A percentile compares a stretch with the other conserved stretches of the same genome.
Evolutionary conservation across 2,888 invertebrate genomes (phyloP).

Genomic region (Idaea dimidiata): DNA sequence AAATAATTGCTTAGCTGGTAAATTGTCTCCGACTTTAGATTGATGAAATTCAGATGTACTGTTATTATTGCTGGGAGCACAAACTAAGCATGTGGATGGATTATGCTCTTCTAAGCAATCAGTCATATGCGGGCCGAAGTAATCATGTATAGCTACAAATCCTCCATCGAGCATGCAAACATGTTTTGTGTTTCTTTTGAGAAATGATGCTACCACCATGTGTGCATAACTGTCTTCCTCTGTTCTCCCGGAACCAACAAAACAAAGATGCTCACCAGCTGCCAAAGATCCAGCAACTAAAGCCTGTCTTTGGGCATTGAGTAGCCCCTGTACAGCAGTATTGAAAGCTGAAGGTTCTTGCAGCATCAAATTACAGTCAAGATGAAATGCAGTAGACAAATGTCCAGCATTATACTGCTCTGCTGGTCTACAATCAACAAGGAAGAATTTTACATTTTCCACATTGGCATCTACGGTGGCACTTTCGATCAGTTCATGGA

Average conservation of each 20-base stretch:
- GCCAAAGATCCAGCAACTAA: constrained; percentile 92
- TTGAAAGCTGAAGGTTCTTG: constrained; percentile 97
- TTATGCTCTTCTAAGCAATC: constrained; percentile 93
- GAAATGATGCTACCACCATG: constrained; percentile 98
- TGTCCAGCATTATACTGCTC: constrained; percentile 99
- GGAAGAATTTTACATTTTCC: constrained; percentile 91
- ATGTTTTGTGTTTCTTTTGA: constrained; percentile 95
- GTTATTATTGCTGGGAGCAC: constrained; percentile 80
- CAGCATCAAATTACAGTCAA: constrained; percentile 98
- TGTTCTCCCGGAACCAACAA: constrained; percentile 95
- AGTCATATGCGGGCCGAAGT: constrained; percentile 89
- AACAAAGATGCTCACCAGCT: constrained; percentile 93
- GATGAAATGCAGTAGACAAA: constrained; percentile 97
- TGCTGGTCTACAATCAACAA: constrained; percentile 97
- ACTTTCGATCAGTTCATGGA: constrained; percentile 94
- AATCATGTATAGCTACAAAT: constrained; percentile 91
- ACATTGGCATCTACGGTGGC: constrained; percentile 83
- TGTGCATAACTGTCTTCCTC: constrained; percentile 98
- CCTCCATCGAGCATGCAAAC: constrained; percentile 96
- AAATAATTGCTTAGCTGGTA: constrained; percentile 85
- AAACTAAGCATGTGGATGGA: constrained; percentile 89
- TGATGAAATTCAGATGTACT: constrained; percentile 46
- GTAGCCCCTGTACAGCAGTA: constrained; percentile 95
- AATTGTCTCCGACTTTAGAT: constrained; percentile 56
- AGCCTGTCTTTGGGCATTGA: constrained; percentile 93